Evolutionary conservation across 1,140 invertebrate species (phyloP), one percentile per base, ranked within the genome.

Genomic region (Sitophilus oryzae): DNA sequence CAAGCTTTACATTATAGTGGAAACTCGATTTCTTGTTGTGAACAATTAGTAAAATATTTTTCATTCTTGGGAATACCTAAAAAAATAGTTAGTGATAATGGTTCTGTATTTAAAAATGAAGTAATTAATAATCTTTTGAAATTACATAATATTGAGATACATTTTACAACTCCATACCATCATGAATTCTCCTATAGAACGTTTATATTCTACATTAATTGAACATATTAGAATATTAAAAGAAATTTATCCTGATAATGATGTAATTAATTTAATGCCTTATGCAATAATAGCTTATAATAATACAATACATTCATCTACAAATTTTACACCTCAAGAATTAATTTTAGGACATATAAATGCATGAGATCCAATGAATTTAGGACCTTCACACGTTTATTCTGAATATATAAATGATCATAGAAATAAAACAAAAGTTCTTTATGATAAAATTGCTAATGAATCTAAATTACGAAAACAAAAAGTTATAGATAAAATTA

Each of bases 111-210:
- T 46, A 59, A 58, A 19, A 65, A 65, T 40, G 51, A 56, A 6
- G 19, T 51, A 30, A 21, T 64, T 36, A n/a, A n/a, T n/a, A n/a
- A n/a, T n/a, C n/a, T n/a, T n/a, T n/a, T n/a, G n/a, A n/a, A n/a
- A n/a, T n/a, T n/a, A n/a, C n/a, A n/a, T n/a, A n/a, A n/a, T n/a
- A n/a, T n/a, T n/a, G n/a, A n/a, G n/a, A n/a, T n/a, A n/a, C n/a
- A n/a, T n/a, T n/a, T n/a, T n/a, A n/a, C n/a, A n/a, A n/a, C n/a
- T n/a, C n/a, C n/a, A n/a, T 56, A 62, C 34, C 66, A 68, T 23
- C 68, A 59, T 1, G 64, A 69, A 71, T 42, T 64, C 64, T n/a
- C 56, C 61, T 20, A 58, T 69, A 15, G 64, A 70, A 62, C 50
- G 55, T 30, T 61, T 61, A 20, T 56, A 61, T 41, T 59, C 53